Base-by-base conservation (phyloP, 2,888 invertebrate genomes). In the Lochmaea crataegi region DNA sequence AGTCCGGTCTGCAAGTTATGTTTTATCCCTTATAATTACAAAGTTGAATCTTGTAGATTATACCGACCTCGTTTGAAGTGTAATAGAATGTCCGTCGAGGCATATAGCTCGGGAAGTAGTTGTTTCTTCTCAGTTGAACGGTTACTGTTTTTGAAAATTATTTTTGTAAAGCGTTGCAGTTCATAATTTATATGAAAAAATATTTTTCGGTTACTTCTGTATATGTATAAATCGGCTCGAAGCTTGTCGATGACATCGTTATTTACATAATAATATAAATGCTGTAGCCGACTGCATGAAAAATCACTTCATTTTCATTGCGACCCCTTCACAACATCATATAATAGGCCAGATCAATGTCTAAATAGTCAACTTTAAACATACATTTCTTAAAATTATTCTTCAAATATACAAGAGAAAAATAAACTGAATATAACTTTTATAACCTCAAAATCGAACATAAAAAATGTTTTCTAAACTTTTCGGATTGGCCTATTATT, bases 221-320 rank as follows among this genome's bases (percentile, higher is more conserved):
- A 12, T 48, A n/a, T n/a, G n/a, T n/a, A 14, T 48, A n/a, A 48
- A 32, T 32, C n/a, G 48, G 4, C 48, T 32, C 32, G 1, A 38
- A 38, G 48, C 48, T 48, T 6, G 2, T 48, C 48, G n/a, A 48
- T 48, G 4, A 6, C n/a, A n/a, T 48, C 48, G 48, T 6, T 48
- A 48, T 48, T 48, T 48, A 14, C 48, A 48, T n/a, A 48, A n/a
- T 14, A 14, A n/a, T n/a, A 48, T 48, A 48, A 48, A 48, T 48
- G n/a, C n/a, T n/a, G 48, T n/a, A 48, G 48, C 48, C 48, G n/a
- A 48, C n/a, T n/a, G 48, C 48, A n/a, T 48, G 48, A n/a, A n/a
- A n/a, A n/a, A 48, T 48, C 48, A 48, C 48, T 48, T 48, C n/a
- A 48, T 48, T 48, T 48, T 48, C n/a, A 48, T 48, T 48, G 48